Conservation (phyloP, 2,797 vertebrate species). For the Neostethus bicornis region DNA sequence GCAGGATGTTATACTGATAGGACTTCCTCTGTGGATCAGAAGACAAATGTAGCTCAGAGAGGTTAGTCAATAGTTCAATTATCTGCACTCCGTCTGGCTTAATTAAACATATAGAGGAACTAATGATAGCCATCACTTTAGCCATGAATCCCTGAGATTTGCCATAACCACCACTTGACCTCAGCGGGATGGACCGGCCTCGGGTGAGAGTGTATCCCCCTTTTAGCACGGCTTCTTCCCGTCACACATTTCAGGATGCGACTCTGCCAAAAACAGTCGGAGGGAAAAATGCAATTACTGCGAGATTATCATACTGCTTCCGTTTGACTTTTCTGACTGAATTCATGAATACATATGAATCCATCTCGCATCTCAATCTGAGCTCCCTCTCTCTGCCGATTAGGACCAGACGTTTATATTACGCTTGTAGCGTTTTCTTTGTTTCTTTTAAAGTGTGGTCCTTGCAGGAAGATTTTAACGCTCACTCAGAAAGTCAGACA, state of each 20-base stretch:
- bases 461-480: slow-evolving; percentile 49
- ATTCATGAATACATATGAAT: slow-evolving; percentile 82
- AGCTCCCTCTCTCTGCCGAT: slow-evolving; percentile 19
- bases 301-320: slow-evolving; percentile 79
- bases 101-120: slow-evolving; percentile 77
- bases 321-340: slow-evolving; percentile 78
- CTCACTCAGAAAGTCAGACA: slow-evolving; percentile 22
- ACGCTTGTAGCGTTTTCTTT: slow-evolving; percentile 69
- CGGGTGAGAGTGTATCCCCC: slow-evolving; percentile 63
- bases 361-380: slow-evolving; percentile 77
- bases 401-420: slow-evolving; percentile 47
- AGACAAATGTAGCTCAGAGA: slow-evolving; percentile 59
- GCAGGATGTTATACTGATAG: slow-evolving; percentile 32
- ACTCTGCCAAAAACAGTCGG: slow-evolving; percentile 68
- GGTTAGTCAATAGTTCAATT: slow-evolving; percentile 76
- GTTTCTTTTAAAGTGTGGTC: slow-evolving; percentile 57
- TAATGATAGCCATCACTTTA: slow-evolving; percentile 71
- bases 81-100: slow-evolving; percentile 72
- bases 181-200: slow-evolving; percentile 54
- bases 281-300: slow-evolving; percentile 77
- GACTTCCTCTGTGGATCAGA: slow-evolving; percentile 37
- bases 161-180: slow-evolving; percentile 73
- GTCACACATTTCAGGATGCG: slow-evolving; percentile 43
- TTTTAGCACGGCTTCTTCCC: slow-evolving; percentile 31
- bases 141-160: slow-evolving; percentile 63